Evolutionary conservation across 2,113 vertebrate genomes (phyloP).

Genomic region (Arothron firmamentum): DNA sequence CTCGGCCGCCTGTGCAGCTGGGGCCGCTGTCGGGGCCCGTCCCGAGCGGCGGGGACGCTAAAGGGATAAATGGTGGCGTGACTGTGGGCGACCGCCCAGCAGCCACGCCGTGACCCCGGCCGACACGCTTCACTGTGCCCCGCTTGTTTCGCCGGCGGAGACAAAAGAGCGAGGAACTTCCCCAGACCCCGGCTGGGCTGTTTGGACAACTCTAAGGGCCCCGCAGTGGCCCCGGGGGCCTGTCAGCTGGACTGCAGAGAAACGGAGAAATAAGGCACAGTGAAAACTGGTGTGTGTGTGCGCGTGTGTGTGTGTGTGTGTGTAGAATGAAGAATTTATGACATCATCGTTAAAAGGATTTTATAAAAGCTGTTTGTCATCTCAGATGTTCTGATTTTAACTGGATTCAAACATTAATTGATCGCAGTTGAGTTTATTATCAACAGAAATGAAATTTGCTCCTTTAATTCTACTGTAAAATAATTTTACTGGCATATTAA

Average conservation of each 20-base stretch:
- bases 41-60: slow-evolving; percentile 24
- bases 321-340: slow-evolving; percentile 42
- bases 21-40: slow-evolving; percentile 33
- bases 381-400: slow-evolving; percentile 6
- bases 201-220: slow-evolving; percentile 73
- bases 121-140: slow-evolving; percentile 65
- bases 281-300: slow-evolving; percentile 44
- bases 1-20: slow-evolving; percentile 70
- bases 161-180: slow-evolving; percentile 58
- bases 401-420: slow-evolving; percentile 2
- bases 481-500: slow-evolving; percentile 47
- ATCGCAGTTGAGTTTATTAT: slow-evolving; percentile 18
- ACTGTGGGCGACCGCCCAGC: slow-evolving; percentile 43
- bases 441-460: slow-evolving; percentile 8
- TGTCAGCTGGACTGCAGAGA: slow-evolving; percentile 49
- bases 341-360: slow-evolving; percentile 47
- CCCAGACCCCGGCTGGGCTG: slow-evolving; percentile 66
- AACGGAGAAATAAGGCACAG: slow-evolving; percentile 42
- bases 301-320: slow-evolving; percentile 22
- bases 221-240: slow-evolving; percentile 51
- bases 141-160: slow-evolving; percentile 70
- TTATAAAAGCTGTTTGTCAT: slow-evolving; percentile 42
- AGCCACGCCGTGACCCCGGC: slow-evolving; percentile 51
- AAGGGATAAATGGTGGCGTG: slow-evolving; percentile 54
- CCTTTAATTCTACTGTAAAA: slow-evolving; percentile 37